Conservation (phyloP, 2,113 vertebrate genomes). For the Arenaria interpres region DNA sequence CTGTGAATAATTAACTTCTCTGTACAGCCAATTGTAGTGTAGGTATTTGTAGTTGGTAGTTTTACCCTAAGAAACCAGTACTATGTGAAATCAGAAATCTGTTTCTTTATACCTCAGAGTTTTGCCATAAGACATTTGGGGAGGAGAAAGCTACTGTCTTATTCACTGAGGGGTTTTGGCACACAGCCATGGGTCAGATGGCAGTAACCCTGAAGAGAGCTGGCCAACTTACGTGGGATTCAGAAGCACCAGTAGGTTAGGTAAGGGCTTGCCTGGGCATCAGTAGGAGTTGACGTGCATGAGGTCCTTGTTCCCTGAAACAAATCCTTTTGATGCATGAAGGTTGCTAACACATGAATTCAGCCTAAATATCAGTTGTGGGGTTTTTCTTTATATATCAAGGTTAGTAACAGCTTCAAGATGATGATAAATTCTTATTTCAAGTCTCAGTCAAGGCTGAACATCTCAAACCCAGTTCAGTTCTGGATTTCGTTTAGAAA, state of each 20-base stretch:
- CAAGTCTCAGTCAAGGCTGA: background rate
- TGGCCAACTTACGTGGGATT: background rate
- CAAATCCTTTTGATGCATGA: background rate
- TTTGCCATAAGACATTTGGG: background rate
- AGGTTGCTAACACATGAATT: background rate
- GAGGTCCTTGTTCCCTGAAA: background rate
- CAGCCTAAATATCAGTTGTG: background rate
- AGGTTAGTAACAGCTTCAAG: background rate
- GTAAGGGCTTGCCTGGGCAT: background rate
- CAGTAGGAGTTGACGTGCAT: background rate
- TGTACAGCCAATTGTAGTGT: background rate
- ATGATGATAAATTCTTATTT: background rate
- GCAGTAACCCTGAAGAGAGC: background rate
- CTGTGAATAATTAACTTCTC: background rate
- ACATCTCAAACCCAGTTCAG: background rate
- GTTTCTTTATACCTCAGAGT: background rate
- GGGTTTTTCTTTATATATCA: background rate
- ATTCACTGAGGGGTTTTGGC: background rate
- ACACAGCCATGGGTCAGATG: rapidly evolving
- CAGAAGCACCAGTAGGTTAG: background rate
- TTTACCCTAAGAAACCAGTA: background rate
- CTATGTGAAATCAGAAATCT: background rate
- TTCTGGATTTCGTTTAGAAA: background rate
- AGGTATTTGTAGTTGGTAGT: background rate
- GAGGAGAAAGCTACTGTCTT: background rate